phyloP scores from a whole-genome alignment of 2,888 invertebrate species.

The Pomacea canaliculata region DNA sequence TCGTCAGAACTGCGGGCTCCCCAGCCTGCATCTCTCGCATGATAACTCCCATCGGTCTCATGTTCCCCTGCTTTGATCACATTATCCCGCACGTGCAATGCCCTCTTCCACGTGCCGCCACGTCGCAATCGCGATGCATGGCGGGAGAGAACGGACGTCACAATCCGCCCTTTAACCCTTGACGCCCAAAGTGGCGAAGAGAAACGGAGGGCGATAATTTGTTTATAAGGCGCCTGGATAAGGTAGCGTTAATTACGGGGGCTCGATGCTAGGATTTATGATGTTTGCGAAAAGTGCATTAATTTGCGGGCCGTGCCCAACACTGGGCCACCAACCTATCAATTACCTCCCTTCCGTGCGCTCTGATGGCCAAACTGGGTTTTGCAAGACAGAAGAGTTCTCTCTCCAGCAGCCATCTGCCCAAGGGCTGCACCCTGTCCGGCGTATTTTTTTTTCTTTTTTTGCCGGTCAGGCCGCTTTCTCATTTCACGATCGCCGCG shows the following conservation, averaged over 20 bases:
- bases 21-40: no score
- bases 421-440: not conserved
- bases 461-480: no score
- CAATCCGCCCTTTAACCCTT: slow-evolving; percentile 19
- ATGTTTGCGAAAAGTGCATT: slow-evolving; percentile 29
- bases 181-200: slow-evolving; percentile 1
- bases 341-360: slow-evolving; percentile 19
- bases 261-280: slow-evolving; percentile 17
- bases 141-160: slow-evolving; percentile 1
- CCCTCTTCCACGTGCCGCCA: slow-evolving; percentile 14
- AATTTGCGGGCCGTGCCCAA: slow-evolving; percentile 15
- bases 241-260: slow-evolving; percentile 21
- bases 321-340: slow-evolving; percentile 17
- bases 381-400: not conserved
- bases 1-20: no score
- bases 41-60: no score
- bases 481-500: no score
- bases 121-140: slow-evolving; percentile 14
- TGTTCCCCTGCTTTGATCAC: slow-evolving; percentile 11
- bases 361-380: not conserved
- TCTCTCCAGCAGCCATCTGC: slow-evolving; percentile 25
- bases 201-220: slow-evolving; percentile 14
- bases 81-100: slow-evolving; percentile 22
- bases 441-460: no score
- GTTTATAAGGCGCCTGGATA: slow-evolving; percentile 27